Evolutionary conservation across 2,888 invertebrate species (phyloP).

Genomic region (Catocala fraxini): DNA sequence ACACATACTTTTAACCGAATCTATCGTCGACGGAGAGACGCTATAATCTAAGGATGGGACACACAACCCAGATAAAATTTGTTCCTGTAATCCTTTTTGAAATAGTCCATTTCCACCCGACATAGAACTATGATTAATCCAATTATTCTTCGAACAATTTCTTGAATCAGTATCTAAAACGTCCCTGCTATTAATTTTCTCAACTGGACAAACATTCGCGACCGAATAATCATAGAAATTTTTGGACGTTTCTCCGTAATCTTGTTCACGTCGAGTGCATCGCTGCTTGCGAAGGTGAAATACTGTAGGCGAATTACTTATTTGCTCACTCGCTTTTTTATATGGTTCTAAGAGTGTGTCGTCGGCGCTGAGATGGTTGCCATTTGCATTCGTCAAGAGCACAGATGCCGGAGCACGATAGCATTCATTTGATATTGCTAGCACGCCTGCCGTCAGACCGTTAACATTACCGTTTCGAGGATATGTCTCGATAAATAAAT

Average conservation of each 20-base stretch:
- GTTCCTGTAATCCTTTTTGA: constrained; percentile 37
- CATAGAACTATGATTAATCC: constrained; percentile 23
- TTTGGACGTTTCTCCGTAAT: constrained; percentile 45
- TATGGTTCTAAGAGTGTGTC: constrained; percentile 58
- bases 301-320: constrained; percentile 53
- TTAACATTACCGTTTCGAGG: constrained; percentile 82
- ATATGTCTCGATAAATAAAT: constrained; percentile 82
- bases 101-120: constrained; percentile 22
- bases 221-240: constrained; percentile 28
- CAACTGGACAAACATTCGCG: constrained; percentile 27
- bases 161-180: constrained; percentile 15
- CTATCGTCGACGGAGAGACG: constrained; percentile 33
- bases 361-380: constrained; percentile 65
- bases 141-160: constrained; percentile 26
- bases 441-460: constrained; percentile 78
- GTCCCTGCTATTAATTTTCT: constrained; percentile 23
- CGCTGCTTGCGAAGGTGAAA: constrained; percentile 45
- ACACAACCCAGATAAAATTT: constrained; percentile 30
- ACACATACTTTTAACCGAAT: constrained; percentile 24
- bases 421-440: constrained; percentile 78
- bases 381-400: constrained; percentile 80
- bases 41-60: constrained; percentile 49
- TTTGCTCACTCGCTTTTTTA: constrained; percentile 54
- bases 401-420: constrained; percentile 77
- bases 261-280: constrained; percentile 44